phyloP scores from a whole-genome alignment of 2,113 vertebrate genomes.

The Lynx canadensis region DNA sequence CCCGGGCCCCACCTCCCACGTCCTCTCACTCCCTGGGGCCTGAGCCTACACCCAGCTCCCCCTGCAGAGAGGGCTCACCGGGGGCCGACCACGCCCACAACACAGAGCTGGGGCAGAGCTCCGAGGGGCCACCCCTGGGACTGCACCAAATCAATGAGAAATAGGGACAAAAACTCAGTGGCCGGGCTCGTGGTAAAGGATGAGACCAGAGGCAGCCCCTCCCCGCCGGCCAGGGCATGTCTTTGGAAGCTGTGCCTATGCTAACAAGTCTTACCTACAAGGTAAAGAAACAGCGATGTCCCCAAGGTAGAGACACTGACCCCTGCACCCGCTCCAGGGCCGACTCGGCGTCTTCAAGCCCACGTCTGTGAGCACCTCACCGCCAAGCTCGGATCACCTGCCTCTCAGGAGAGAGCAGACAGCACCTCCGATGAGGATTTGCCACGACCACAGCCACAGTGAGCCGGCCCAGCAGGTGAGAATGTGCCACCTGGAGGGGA shows the following conservation, averaged over 20 bases:
- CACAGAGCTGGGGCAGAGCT: background rate
- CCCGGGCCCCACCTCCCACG: background rate
- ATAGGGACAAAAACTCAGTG: background rate
- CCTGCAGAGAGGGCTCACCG: fast-evolving
- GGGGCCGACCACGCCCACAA: background rate
- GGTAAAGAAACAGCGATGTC: background rate
- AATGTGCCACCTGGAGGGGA: background rate
- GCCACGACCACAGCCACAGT: too few species aligned
- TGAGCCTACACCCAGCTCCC: background rate
- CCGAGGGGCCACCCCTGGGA: background rate
- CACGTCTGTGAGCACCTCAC: too few species aligned
- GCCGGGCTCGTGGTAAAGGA: background rate
- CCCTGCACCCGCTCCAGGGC: background rate
- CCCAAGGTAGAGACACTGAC: background rate
- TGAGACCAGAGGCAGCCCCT: background rate
- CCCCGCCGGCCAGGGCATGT: background rate
- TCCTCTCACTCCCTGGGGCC: background rate
- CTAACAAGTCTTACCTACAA: background rate
- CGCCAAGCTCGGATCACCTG: fast-evolving
- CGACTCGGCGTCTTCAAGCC: background rate
- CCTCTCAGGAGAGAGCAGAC: background rate
- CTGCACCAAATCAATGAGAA: background rate
- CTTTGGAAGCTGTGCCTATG: background rate
- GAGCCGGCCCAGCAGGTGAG: background rate
- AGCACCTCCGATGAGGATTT: background rate